A percentile compares a stretch with the other conserved stretches of the same genome.
Evolutionary conservation across 1,140 invertebrate genomes (phyloP).

Genomic region (Amyelois transitella): DNA sequence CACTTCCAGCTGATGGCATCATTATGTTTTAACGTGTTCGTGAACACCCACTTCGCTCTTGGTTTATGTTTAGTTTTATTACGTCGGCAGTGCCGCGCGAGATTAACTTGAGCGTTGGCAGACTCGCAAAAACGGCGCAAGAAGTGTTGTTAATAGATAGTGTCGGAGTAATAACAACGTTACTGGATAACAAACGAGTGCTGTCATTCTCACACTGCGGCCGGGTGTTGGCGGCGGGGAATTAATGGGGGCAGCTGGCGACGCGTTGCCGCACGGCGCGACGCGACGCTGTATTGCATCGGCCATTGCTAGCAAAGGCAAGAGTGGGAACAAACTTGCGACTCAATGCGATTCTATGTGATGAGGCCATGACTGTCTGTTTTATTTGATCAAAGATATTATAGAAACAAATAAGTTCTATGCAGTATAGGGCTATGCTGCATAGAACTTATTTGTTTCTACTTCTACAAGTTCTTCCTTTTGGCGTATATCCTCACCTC

Average conservation of each 20-base stretch:
- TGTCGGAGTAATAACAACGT: constrained; percentile 36
- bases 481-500: too few relatives aligned
- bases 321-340: too few relatives aligned
- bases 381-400: too few relatives aligned
- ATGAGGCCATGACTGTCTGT: too few relatives aligned
- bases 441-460: too few relatives aligned
- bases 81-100: constrained; percentile 2
- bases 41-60: constrained; percentile 25
- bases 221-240: constrained; percentile 33
- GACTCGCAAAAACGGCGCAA: not conserved
- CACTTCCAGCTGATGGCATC: constrained; percentile 23
- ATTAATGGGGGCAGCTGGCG: constrained; percentile 39
- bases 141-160: constrained; percentile 19
- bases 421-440: too few relatives aligned
- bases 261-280: constrained; percentile 4
- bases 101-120: not conserved
- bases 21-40: constrained; percentile 24
- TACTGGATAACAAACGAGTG: constrained; percentile 50
- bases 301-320: too few relatives aligned
- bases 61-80: constrained; percentile 30
- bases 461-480: too few relatives aligned
- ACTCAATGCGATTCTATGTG: too few relatives aligned
- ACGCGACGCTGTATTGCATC: not conserved
- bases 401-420: too few relatives aligned
- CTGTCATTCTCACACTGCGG: constrained; percentile 51